These are phyloP conservation scores for Dorcus parallelipipedus DNA, from an alignment of 2,888 invertebrate genomes.

Conservation along the genomic window DNA sequence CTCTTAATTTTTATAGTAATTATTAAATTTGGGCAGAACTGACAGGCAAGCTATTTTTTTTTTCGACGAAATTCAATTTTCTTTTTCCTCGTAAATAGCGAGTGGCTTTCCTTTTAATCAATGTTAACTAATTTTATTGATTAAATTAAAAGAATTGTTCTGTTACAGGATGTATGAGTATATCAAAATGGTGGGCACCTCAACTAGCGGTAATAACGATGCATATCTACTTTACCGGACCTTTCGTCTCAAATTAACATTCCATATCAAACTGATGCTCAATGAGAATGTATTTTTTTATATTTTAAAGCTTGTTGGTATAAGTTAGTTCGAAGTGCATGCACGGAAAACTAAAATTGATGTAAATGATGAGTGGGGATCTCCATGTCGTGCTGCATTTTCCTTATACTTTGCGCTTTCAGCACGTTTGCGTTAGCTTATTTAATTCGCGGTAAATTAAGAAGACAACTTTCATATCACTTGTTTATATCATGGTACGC, in stretches of 20 bases:
- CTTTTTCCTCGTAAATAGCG: too few species aligned
- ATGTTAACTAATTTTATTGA: too few species aligned
- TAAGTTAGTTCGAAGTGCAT: not conserved
- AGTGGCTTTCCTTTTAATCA: too few species aligned
- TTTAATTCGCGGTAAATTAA: not conserved
- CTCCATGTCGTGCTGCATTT: too few species aligned
- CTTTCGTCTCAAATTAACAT: slow-evolving; percentile 39
- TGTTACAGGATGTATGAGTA: slow-evolving; percentile 48
- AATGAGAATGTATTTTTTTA: slow-evolving; percentile 13
- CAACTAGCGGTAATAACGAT: slow-evolving; percentile 46
- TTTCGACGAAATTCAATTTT: too few species aligned
- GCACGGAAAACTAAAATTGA: not conserved
- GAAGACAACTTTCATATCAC: not conserved
- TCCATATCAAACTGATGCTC: slow-evolving; percentile 8
- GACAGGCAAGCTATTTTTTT: too few species aligned
- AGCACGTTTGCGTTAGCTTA: not conserved
- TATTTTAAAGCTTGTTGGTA: slow-evolving; percentile 12
- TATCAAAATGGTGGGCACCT: slow-evolving; percentile 43
- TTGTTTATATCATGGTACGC: too few species aligned
- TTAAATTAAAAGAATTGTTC: slow-evolving; percentile 18
- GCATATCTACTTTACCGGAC: slow-evolving; percentile 43
- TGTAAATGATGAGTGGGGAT: not conserved
- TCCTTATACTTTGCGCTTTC: too few species aligned
- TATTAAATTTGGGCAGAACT: too few species aligned
- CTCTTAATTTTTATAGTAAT: too few species aligned